A percentile compares a stretch with the other conserved stretches of the same genome.
These are phyloP conservation scores for Clusia tigrina DNA, from an alignment of 2,888 invertebrate species.

Conservation along the genomic window DNA sequence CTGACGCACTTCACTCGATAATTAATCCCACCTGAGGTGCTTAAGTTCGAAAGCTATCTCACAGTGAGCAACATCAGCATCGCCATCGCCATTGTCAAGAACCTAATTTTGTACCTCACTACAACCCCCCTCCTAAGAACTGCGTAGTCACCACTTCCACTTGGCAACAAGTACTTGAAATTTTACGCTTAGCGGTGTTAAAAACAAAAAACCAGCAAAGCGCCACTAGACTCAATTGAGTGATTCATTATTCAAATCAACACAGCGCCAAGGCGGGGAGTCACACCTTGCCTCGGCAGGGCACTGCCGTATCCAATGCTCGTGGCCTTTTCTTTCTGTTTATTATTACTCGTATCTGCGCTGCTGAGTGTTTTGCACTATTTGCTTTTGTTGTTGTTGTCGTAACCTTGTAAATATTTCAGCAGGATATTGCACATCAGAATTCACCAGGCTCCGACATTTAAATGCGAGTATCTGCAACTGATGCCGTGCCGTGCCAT, in stretches of 20 bases:
- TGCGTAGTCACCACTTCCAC: too few relatives aligned
- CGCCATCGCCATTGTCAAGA: too few relatives aligned
- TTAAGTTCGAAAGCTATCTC: too few relatives aligned
- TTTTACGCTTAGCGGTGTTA: too few relatives aligned
- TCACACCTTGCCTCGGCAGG: neutral
- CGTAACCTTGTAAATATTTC: slow-evolving; percentile 14
- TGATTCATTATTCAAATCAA: slow-evolving; percentile 38
- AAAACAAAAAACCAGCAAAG: too few relatives aligned
- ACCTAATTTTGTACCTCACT: slow-evolving; percentile 8
- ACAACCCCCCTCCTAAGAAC: too few relatives aligned
- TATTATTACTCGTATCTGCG: neutral
- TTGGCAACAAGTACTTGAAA: too few relatives aligned
- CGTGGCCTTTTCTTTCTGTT: too few relatives aligned
- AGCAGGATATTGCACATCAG: slow-evolving; percentile 20
- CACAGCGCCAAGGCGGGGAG: neutral
- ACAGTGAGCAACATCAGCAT: too few relatives aligned
- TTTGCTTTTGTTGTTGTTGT: neutral
- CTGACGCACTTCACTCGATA: too few relatives aligned
- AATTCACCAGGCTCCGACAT: slow-evolving; percentile 3
- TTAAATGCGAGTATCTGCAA: neutral
- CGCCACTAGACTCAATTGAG: too few relatives aligned
- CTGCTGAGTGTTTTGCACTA: neutral
- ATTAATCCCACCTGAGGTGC: too few relatives aligned
- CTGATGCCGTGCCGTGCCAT: neutral
- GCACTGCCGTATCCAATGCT: neutral